phyloP scores from a whole-genome alignment of 2,888 invertebrate genomes.

The Antheraea yamamai region DNA sequence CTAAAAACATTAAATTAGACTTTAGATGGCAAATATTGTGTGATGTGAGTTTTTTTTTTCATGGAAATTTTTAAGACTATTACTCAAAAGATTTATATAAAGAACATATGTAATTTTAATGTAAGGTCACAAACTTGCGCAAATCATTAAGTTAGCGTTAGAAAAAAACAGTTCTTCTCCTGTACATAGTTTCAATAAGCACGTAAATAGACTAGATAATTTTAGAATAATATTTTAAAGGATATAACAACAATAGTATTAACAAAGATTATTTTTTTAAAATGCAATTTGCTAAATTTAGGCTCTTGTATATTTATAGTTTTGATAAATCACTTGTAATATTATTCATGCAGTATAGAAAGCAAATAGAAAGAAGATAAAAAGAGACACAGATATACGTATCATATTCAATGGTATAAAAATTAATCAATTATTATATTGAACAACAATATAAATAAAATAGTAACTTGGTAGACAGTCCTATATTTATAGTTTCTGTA shows the following conservation, averaged over 20 bases:
- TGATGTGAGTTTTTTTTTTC: neutral
- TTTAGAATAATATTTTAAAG: too few relatives aligned
- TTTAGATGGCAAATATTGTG: conserved; percentile 19
- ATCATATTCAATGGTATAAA: too few relatives aligned
- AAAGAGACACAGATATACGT: too few relatives aligned
- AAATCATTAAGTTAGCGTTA: neutral
- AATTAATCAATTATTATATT: neutral
- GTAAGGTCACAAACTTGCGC: neutral
- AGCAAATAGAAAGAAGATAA: too few relatives aligned
- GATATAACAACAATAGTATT: too few relatives aligned
- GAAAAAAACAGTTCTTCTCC: neutral
- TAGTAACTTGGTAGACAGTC: neutral
- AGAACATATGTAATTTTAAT: neutral
- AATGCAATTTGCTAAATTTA: too few relatives aligned
- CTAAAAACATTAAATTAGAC: conserved; percentile 25
- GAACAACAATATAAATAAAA: neutral
- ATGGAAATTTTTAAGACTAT: neutral
- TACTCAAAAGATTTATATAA: neutral
- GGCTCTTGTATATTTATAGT: neutral
- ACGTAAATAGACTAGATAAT: too few relatives aligned
- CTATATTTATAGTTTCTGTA: neutral
- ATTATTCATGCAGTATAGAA: too few relatives aligned
- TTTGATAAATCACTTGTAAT: neutral
- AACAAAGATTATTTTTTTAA: too few relatives aligned
- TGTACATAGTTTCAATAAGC: neutral